phyloP scores from a whole-genome alignment of 2,888 invertebrate species.

The Parochlus steinenii region DNA sequence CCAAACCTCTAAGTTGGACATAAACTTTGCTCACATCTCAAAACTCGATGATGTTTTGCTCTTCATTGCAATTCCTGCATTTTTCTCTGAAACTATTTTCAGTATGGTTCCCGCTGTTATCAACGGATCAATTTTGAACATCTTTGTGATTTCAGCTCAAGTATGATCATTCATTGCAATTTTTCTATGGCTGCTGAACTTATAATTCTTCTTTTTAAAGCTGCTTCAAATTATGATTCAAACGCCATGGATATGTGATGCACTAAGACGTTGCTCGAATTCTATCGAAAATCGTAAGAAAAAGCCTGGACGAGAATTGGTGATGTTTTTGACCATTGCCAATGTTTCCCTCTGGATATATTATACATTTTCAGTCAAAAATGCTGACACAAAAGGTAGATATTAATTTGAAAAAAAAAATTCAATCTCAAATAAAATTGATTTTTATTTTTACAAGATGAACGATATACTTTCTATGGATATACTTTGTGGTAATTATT shows the following conservation, averaged over 20 bases:
- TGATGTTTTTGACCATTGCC: slow-evolving; percentile 57
- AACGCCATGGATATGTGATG: slow-evolving; percentile 56
- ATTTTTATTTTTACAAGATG: slow-evolving; percentile 12
- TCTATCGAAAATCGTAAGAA: slow-evolving; percentile 39
- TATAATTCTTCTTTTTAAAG: slow-evolving; percentile 25
- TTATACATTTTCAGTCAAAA: slow-evolving; percentile 47
- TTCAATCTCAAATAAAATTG: neutral
- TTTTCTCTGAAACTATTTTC: slow-evolving; percentile 51
- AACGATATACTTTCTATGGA: slow-evolving; percentile 49
- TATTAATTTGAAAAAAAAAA: neutral
- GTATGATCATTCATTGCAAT: slow-evolving; percentile 24
- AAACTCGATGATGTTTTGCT: slow-evolving; percentile 51
- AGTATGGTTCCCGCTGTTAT: slow-evolving; percentile 47
- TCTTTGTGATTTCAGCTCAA: slow-evolving; percentile 37
- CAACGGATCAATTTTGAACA: slow-evolving; percentile 33
- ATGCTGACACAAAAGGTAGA: slow-evolving; percentile 30
- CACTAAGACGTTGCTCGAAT: slow-evolving; percentile 56
- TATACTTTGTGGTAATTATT: no score
- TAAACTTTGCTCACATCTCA: slow-evolving; percentile 45
- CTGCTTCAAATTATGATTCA: slow-evolving; percentile 56
- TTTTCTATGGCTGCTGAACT: neutral
- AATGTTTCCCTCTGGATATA: slow-evolving; percentile 65
- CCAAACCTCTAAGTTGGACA: slow-evolving; percentile 45
- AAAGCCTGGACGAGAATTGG: slow-evolving; percentile 58
- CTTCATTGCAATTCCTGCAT: slow-evolving; percentile 54